Evolutionary conservation across 2,797 vertebrate species (phyloP).

Genomic region (Carcharodon carcharias): DNA sequence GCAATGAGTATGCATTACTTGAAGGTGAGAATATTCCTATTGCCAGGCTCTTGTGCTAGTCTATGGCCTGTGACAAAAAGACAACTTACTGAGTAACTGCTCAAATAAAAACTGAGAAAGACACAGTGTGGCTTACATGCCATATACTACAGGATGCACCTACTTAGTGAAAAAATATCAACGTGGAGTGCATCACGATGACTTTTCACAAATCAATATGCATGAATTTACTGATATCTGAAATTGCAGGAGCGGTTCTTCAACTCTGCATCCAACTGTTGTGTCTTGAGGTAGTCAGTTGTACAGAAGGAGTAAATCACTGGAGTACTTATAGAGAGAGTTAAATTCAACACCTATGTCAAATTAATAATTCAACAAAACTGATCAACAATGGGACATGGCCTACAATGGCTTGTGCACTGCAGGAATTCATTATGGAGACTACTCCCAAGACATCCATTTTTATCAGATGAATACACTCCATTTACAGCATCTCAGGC

Average conservation of each 20-base stretch:
- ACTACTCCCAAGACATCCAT: constrained; percentile 37
- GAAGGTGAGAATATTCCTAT: not conserved
- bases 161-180: not conserved
- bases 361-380: constrained; percentile 47
- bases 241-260: not conserved
- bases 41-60: too few species aligned
- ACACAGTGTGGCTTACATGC: not conserved
- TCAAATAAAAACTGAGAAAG: not conserved
- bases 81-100: not conserved
- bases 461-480: constrained; percentile 43
- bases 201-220: not conserved
- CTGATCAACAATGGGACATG: constrained; percentile 40
- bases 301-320: constrained; percentile 33
- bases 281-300: not conserved
- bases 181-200: too few species aligned
- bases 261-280: not conserved
- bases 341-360: constrained; percentile 39
- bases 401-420: not conserved
- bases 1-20: not conserved
- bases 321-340: constrained; percentile 38
- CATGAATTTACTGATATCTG: not conserved
- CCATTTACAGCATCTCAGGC: constrained; percentile 42
- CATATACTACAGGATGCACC: not conserved
- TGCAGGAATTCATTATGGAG: constrained; percentile 44
- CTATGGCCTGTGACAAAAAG: not conserved